Percentiles rank a stretch among this genome's conserved stretches.
Evolutionary conservation across 2,888 invertebrate genomes (phyloP).

Genomic region (Chalcis sispes): DNA sequence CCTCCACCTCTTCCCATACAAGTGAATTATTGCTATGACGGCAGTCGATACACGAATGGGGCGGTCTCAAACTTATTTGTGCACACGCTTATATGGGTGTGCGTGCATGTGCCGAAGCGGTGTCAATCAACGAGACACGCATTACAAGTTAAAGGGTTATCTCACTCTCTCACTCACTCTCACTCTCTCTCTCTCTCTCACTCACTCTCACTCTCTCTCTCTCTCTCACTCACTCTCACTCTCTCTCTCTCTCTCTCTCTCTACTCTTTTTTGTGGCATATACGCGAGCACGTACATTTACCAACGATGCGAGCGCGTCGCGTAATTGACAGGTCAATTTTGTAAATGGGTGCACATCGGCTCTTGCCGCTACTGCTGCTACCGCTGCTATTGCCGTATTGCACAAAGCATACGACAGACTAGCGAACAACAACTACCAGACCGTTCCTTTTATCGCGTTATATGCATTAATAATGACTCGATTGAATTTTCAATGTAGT

Average conservation of each 20-base stretch:
- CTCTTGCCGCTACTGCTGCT: too few relatives aligned
- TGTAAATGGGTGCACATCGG: constrained; percentile 43
- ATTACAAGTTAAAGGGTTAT: constrained; percentile 51
- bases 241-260: constrained; percentile 12
- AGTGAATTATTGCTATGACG: constrained; percentile 66
- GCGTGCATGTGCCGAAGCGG: constrained; percentile 59
- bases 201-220: constrained; percentile 4
- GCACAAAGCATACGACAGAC: too few relatives aligned
- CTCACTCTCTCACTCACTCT: background rate
- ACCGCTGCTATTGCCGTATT: too few relatives aligned
- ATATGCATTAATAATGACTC: background rate
- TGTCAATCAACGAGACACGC: constrained; percentile 44
- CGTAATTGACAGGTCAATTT: constrained; percentile 56
- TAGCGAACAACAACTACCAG: background rate
- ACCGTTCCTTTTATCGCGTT: background rate
- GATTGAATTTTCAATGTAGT: background rate
- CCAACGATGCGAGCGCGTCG: background rate
- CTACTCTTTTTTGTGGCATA: background rate
- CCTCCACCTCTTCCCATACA: constrained; percentile 56
- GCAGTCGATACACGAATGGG: constrained; percentile 67
- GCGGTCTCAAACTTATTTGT: constrained; percentile 57
- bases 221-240: constrained; percentile 6
- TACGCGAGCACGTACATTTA: background rate
- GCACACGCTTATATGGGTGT: constrained; percentile 4
- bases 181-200: background rate